These are phyloP conservation scores for Aleiodes alternator DNA, from an alignment of 2,888 invertebrate species.

Conservation along the genomic window DNA sequence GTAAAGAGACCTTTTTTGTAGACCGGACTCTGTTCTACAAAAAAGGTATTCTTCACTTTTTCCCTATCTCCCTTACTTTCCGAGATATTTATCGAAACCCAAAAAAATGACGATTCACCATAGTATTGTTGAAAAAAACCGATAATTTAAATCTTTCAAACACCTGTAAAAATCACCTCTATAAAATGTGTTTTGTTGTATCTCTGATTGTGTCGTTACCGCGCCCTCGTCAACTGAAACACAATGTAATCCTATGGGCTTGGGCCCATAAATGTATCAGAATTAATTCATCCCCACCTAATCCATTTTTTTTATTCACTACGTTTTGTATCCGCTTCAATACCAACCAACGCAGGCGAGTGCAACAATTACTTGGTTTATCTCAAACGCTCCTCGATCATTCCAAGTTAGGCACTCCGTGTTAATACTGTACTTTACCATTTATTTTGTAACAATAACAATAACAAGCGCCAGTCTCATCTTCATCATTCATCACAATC, in stretches of 20 bases:
- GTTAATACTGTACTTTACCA: conserved; percentile 37
- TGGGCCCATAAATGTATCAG: conserved; percentile 53
- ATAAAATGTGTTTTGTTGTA: neutral
- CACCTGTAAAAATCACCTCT: too few species aligned
- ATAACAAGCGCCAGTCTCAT: conserved; percentile 2
- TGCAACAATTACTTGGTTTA: conserved; percentile 58
- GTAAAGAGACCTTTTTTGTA: too few species aligned
- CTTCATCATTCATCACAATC: conserved; percentile 17
- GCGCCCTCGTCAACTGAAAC: conserved; percentile 28
- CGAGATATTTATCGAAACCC: too few species aligned
- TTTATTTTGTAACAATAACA: conserved; percentile 26
- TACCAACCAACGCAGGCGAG: conserved; percentile 46
- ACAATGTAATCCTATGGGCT: conserved; percentile 35
- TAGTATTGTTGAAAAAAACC: too few species aligned
- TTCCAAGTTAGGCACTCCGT: conserved; percentile 50
- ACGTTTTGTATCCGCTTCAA: conserved; percentile 57
- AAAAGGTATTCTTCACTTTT: too few species aligned
- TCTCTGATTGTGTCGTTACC: conserved; percentile 24
- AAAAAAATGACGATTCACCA: too few species aligned
- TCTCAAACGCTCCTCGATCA: conserved; percentile 59
- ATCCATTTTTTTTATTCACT: conserved; percentile 25
- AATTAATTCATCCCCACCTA: conserved; percentile 53
- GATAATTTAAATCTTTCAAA: too few species aligned
- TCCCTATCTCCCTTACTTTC: too few species aligned
- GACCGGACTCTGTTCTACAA: too few species aligned